These are phyloP conservation scores for Orchestes rusci DNA, from an alignment of 2,888 invertebrate species.

Conservation along the genomic window DNA sequence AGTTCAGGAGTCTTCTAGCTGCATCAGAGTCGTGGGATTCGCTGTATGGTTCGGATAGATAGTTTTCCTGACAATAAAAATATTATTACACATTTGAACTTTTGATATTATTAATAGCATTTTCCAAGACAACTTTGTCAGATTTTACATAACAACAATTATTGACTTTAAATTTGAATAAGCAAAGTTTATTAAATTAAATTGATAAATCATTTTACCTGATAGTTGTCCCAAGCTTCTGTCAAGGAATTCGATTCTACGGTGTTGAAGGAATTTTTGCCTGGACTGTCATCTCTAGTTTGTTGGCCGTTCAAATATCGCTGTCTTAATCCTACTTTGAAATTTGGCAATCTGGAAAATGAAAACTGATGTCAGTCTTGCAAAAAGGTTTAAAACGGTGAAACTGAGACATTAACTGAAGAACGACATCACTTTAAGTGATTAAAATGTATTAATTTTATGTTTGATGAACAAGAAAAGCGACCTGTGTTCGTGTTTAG, in stretches of 20 bases:
- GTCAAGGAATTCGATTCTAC: slow-evolving; percentile 77
- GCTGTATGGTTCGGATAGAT: slow-evolving; percentile 84
- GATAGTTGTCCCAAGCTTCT: slow-evolving; percentile 94
- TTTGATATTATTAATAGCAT: no score
- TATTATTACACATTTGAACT: neutral
- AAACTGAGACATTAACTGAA: no score
- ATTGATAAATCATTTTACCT: slow-evolving; percentile 48
- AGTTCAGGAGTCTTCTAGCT: slow-evolving; percentile 72
- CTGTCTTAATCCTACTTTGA: slow-evolving; percentile 55
- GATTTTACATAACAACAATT: no score
- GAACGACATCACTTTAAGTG: no score
- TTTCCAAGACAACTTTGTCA: no score
- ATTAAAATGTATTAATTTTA: no score
- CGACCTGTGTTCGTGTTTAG: no score
- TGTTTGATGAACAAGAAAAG: no score
- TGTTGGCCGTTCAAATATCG: slow-evolving; percentile 39
- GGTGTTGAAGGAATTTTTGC: slow-evolving; percentile 53
- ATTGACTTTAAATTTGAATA: neutral
- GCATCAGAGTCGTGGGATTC: slow-evolving; percentile 82
- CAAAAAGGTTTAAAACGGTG: no score
- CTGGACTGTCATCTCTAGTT: slow-evolving; percentile 39
- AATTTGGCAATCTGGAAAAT: slow-evolving; percentile 51
- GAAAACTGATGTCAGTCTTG: no score
- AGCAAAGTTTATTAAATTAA: neutral
- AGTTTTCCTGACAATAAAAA: slow-evolving; percentile 64